phyloP scores from a whole-genome alignment of 2,113 vertebrate genomes.

The Amia ocellicauda region DNA sequence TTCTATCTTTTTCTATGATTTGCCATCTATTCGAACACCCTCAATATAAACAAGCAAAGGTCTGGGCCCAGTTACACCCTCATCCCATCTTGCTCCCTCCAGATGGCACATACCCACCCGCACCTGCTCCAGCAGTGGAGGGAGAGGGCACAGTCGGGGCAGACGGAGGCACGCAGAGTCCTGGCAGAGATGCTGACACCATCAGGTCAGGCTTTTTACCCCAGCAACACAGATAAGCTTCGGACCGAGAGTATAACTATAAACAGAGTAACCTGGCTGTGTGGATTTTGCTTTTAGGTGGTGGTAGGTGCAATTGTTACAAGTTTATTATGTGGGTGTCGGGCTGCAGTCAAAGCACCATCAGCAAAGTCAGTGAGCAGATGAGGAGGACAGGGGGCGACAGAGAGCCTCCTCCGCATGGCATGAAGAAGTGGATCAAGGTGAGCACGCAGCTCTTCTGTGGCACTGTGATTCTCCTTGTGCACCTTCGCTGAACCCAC shows the following conservation, averaged over 20 bases:
- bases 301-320: conserved; percentile 8
- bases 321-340: conserved; percentile 17
- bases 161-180: conserved; percentile 5
- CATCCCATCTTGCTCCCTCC: not conserved
- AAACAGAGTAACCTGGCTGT: not conserved
- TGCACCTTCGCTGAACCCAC: not conserved
- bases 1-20: too few species aligned
- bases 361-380: conserved; percentile 13
- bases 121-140: conserved; percentile 9
- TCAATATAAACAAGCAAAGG: too few species aligned
- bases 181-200: conserved; percentile 15
- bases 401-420: conserved; percentile 10
- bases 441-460: not conserved
- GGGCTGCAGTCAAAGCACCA: conserved; percentile 17
- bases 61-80: not conserved
- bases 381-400: conserved; percentile 13
- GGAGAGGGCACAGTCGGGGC: conserved; percentile 3
- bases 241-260: not conserved
- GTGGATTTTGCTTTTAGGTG: not conserved
- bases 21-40: too few species aligned
- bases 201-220: not conserved
- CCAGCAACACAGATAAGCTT: not conserved
- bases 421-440: conserved; percentile 14
- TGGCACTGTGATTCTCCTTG: not conserved
- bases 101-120: conserved; percentile 11